phyloP scores from a whole-genome alignment of 1,140 invertebrate genomes.

The Achatina immaculata region DNA sequence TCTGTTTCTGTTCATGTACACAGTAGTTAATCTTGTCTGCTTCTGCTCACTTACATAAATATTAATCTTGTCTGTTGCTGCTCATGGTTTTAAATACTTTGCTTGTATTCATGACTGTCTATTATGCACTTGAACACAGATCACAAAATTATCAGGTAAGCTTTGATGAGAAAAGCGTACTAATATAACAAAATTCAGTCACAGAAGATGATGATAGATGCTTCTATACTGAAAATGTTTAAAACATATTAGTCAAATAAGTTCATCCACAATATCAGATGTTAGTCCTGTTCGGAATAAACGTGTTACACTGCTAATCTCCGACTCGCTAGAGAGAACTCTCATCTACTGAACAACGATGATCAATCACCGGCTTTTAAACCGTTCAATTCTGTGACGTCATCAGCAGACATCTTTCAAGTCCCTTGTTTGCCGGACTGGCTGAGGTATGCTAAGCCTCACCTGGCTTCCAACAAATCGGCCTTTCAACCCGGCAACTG shows the following conservation, averaged over 20 bases:
- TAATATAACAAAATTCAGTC: too few species aligned
- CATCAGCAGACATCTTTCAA: background rate
- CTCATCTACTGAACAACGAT: background rate
- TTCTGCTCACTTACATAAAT: too few species aligned
- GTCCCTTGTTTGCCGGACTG: background rate
- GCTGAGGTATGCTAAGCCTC: background rate
- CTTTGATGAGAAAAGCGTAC: background rate
- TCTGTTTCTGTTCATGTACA: too few species aligned
- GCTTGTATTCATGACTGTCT: background rate
- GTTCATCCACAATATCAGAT: background rate
- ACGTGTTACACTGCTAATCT: background rate
- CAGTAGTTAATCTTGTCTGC: too few species aligned
- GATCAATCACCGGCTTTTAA: background rate
- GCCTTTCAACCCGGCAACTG: background rate
- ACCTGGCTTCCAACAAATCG: background rate
- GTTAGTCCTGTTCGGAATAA: background rate
- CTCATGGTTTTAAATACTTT: background rate
- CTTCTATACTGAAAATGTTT: too few species aligned
- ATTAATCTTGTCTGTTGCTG: too few species aligned
- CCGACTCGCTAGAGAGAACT: background rate
- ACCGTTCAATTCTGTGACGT: background rate
- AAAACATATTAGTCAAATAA: too few species aligned
- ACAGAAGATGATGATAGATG: too few species aligned
- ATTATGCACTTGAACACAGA: background rate
- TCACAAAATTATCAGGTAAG: background rate